Base-by-base conservation (phyloP, 1,140 invertebrate genomes). In the Maniola jurtina region DNA sequence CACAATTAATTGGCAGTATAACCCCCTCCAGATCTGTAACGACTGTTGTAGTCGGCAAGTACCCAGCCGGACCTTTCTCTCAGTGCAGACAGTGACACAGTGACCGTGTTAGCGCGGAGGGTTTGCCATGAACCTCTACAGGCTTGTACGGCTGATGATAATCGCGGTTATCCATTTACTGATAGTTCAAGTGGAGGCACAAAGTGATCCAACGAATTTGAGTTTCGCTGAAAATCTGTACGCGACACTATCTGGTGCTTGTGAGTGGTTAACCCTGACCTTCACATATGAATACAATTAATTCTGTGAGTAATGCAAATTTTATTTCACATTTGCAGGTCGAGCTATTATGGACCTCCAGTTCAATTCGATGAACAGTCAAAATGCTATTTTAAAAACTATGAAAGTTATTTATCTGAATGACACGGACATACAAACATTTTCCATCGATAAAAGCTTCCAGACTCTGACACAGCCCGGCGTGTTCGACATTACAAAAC, bases 211-310 rank as follows among this genome's bases (percentile, higher is more conserved):
- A 25, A 42, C 73, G 15, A 75, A 85, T 57, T 80, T 90, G 36
- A 83, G 69, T 65, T 87, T 90, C 61, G 81, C 84, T n/a, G 88
- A 90, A 64, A 81, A 77, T 36, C 72, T 90, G n/a, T 90, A 89
- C 63, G 82, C 79, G 15, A 83, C 77, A 73, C 68, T 90, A 56
- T 90, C 88, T 47, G 73, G 84, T 69, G 85, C 86, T 81, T 90
- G 88, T 90, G 68, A 90, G 88, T 89, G 48, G 34, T 68, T 38
- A 64, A 74, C 66, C 71, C 76, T 78, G n/a, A 64, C 74, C 71
- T 73, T 66, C 65, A 58, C 50, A 68, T 62, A 45, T 57, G 48
- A 54, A 48, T 65, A 42, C 58, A 63, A 71, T 54, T 7, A 36
- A 40, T 62, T 68, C 34, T 45, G 65, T 68, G 15, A 66, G 50